phyloP scores from a whole-genome alignment of 2,797 vertebrate genomes.

The Tolypeutes matacus region DNA sequence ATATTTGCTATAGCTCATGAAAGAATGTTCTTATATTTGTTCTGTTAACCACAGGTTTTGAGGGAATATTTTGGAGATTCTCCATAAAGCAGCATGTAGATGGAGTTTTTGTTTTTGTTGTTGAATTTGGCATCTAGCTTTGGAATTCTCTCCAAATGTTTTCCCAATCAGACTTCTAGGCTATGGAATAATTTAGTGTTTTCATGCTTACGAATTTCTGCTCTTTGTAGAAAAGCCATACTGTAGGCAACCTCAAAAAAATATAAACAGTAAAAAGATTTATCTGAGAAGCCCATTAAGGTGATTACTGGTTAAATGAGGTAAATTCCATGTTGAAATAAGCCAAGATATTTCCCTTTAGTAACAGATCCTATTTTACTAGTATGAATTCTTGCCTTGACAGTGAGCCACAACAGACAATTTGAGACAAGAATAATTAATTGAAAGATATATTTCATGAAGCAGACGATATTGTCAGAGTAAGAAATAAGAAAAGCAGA shows the following conservation, averaged over 20 bases:
- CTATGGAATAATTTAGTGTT: slow-evolving; percentile 40
- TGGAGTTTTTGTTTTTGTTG: slow-evolving; percentile 25
- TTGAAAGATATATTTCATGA: slow-evolving; percentile 83
- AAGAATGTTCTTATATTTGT: too few species aligned
- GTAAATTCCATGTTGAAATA: slow-evolving; percentile 76
- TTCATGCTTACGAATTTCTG: slow-evolving; percentile 63
- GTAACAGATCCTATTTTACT: slow-evolving; percentile 62
- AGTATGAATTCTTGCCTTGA: slow-evolving; percentile 76
- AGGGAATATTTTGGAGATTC: background rate
- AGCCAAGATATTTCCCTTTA: slow-evolving; percentile 65
- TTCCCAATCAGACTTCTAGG: slow-evolving; percentile 31
- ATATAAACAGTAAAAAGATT: slow-evolving; percentile 63
- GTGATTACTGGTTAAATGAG: slow-evolving; percentile 74
- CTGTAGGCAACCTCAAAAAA: slow-evolving; percentile 59
- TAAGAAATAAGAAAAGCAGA: slow-evolving; percentile 85
- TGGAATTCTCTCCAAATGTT: slow-evolving; percentile 52
- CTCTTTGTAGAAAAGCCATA: slow-evolving; percentile 69
- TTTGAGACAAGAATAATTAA: slow-evolving; percentile 82
- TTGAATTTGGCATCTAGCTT: slow-evolving; percentile 51
- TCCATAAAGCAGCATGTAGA: background rate
- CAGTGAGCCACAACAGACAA: slow-evolving; percentile 72
- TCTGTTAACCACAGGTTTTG: background rate
- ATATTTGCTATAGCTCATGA: too few species aligned
- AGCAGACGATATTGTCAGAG: slow-evolving; percentile 83
- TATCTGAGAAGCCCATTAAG: slow-evolving; percentile 77